A percentile compares a stretch with the other conserved stretches of the same genome.
Conservation (phyloP, 2,113 vertebrate species). For the Dipodomys spectabilis region DNA sequence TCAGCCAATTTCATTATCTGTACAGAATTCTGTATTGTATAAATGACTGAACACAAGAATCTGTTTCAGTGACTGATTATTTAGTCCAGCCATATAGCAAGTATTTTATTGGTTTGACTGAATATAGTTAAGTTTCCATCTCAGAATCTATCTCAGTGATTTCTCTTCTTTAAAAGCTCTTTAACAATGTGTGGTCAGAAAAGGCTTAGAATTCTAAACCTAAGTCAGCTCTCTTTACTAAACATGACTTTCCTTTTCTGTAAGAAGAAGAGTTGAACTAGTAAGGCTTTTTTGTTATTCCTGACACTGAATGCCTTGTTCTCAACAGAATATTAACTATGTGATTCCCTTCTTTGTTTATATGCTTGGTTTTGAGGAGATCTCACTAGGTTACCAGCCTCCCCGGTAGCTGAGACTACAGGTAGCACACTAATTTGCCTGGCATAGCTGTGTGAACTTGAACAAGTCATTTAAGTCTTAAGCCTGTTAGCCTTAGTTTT, state of each 20-base stretch:
- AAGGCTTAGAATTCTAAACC: slow-evolving; percentile 2
- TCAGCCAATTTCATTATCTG: neutral
- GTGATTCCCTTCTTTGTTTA: neutral
- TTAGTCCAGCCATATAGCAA: neutral
- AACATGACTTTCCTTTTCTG: neutral
- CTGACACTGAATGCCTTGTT: neutral
- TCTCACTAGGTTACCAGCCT: neutral
- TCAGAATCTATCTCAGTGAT: neutral
- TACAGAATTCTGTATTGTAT: neutral
- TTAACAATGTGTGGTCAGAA: neutral
- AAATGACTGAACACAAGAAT: neutral
- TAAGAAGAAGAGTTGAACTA: slow-evolving; percentile 46
- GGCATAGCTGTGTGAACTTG: neutral
- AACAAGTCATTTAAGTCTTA: slow-evolving; percentile 2
- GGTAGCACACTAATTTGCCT: neutral
- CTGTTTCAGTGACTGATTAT: slow-evolving; percentile 14
- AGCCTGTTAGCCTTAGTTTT: neutral
- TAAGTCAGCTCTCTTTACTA: neutral
- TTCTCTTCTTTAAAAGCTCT: slow-evolving; percentile 28
- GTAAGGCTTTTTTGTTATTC: slow-evolving; percentile 6
- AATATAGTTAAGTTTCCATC: neutral
- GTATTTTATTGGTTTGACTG: slow-evolving; percentile 18
- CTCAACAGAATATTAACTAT: neutral
- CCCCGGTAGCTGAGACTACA: neutral
- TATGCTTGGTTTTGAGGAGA: neutral